Conservation (phyloP, 2,888 invertebrate species). For the Xestia sexstrigata region DNA sequence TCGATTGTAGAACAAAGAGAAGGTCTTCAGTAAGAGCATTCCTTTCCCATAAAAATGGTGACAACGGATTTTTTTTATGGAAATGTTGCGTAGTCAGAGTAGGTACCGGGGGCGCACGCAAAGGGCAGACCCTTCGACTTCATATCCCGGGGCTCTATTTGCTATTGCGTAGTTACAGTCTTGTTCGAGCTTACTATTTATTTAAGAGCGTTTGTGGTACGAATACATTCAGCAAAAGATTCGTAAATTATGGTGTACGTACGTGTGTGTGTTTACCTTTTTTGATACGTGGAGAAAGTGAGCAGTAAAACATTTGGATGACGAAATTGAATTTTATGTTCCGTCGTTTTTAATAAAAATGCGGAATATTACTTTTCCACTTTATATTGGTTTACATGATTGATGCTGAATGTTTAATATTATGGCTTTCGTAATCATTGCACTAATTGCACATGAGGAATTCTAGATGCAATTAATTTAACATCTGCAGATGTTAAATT, state of each 20-base stretch:
- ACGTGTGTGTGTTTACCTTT: constrained; percentile 23
- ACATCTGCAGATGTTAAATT: constrained; percentile 22
- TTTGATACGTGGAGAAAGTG: neutral
- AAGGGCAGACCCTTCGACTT: constrained; percentile 56
- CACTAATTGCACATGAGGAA: constrained; percentile 17
- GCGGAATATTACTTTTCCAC: neutral
- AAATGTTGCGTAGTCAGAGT: constrained; percentile 55
- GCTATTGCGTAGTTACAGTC: constrained; percentile 59
- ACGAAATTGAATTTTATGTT: constrained; percentile 26
- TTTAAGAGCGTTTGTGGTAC: constrained; percentile 59
- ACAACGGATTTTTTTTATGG: constrained; percentile 57
- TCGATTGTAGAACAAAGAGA: constrained; percentile 55
- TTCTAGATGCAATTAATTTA: constrained; percentile 26
- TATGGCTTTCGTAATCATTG: constrained; percentile 12
- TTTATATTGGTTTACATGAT: constrained; percentile 30
- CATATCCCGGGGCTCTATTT: constrained; percentile 64
- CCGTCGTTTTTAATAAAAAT: constrained; percentile 26
- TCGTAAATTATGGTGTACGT: constrained; percentile 32
- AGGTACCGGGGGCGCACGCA: constrained; percentile 51
- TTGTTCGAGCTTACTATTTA: constrained; percentile 62
- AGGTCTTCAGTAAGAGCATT: constrained; percentile 43
- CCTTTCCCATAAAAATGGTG: constrained; percentile 47
- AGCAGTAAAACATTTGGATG: constrained; percentile 22
- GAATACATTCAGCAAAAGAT: constrained; percentile 50
- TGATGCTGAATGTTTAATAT: constrained; percentile 33